These are phyloP conservation scores for Lepidocyrtoides sp. DNA, from an alignment of 2,888 invertebrate species.

Conservation along the genomic window DNA sequence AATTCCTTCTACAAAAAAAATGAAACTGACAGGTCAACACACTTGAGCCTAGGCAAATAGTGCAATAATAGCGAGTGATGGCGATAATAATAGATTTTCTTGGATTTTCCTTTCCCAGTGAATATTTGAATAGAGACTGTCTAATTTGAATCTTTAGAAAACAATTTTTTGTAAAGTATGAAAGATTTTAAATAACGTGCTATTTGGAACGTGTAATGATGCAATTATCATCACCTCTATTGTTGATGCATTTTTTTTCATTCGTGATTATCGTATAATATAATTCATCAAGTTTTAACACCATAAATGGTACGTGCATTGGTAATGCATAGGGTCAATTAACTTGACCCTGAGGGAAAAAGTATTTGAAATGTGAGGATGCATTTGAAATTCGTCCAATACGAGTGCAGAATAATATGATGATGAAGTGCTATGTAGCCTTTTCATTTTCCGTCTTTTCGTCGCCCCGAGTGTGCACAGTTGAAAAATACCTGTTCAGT, in stretches of 20 bases:
- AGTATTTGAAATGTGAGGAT: not conserved
- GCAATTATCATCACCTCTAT: not conserved
- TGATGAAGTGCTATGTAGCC: no score
- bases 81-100: not conserved
- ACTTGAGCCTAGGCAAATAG: not conserved
- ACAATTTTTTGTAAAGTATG: not conserved
- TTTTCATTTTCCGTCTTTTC: not conserved
- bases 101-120: not conserved
- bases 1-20: not conserved
- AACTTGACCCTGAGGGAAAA: slow-evolving; percentile 53
- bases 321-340: slow-evolving; percentile 43
- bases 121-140: not conserved
- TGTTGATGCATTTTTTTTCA: not conserved
- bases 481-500: no score
- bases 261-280: not conserved
- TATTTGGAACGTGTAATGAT: not conserved
- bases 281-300: slow-evolving; percentile 18
- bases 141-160: not conserved
- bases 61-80: not conserved
- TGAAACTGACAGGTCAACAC: slow-evolving; percentile 50
- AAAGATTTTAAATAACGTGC: slow-evolving; percentile 12
- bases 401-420: no score
- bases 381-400: not conserved
- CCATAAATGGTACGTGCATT: slow-evolving; percentile 50
- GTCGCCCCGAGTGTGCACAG: no score